Conservation (phyloP, 2,797 vertebrate genomes). For the Sebastes matsubarae region DNA sequence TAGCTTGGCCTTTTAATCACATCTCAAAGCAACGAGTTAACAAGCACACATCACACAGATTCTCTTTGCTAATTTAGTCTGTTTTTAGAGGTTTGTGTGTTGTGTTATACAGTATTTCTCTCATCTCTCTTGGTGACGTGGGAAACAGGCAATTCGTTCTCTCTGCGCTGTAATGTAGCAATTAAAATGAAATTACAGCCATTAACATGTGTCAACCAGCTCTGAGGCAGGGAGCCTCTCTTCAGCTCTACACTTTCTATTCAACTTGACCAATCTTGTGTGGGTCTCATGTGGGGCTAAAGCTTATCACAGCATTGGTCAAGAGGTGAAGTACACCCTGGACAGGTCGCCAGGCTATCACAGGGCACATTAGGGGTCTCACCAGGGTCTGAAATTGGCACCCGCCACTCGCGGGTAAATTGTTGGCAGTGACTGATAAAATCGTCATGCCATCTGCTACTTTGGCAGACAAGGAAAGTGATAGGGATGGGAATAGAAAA, state of each 20-base stretch:
- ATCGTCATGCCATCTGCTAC: no score
- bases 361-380: no score
- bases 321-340: background rate
- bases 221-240: background rate
- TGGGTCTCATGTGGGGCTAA: background rate
- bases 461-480: no score
- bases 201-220: background rate
- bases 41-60: constrained; percentile 20
- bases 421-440: no score
- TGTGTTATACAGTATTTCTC: background rate
- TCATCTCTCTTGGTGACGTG: background rate
- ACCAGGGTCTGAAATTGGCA: background rate
- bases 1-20: constrained; percentile 36
- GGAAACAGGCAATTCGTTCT: background rate
- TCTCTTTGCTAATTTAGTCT: constrained; percentile 22
- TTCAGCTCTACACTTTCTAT: background rate
- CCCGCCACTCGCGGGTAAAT: no score
- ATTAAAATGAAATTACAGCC: background rate
- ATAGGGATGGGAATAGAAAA: no score
- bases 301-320: background rate
- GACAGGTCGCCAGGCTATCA: background rate
- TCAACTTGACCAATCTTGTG: background rate
- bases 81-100: background rate
- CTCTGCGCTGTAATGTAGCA: background rate
- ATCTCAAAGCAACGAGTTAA: constrained; percentile 29